Percentiles rank a stretch among this genome's conserved stretches.
These are phyloP conservation scores for Coelopa frigida DNA, from an alignment of 1,140 invertebrate species.

Conservation along the genomic window DNA sequence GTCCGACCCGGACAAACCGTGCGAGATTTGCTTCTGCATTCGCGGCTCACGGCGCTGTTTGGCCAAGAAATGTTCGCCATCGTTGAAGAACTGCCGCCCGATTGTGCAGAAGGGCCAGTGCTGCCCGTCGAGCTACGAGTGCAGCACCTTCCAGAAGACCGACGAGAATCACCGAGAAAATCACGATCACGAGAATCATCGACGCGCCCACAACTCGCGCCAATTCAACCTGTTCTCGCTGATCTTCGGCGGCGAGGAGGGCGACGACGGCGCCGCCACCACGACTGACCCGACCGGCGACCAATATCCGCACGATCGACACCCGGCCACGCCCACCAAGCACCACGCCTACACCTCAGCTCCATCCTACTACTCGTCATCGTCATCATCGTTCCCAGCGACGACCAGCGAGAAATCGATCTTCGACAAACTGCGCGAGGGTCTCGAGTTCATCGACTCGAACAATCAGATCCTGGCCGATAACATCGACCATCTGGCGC, in stretches of 20 bases:
- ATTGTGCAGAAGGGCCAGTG: conserved; percentile 69
- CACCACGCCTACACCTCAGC: not conserved
- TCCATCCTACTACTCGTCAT: conserved; percentile 2
- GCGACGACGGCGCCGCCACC: conserved; percentile 15
- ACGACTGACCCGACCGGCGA: conserved; percentile 24
- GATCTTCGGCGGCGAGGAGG: conserved; percentile 38
- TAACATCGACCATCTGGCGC: conserved; percentile 24
- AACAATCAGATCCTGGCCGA: conserved; percentile 37
- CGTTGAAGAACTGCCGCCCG: conserved; percentile 66
- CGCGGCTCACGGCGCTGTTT: conserved; percentile 65
- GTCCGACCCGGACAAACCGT: conserved; percentile 52
- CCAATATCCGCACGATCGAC: conserved; percentile 32
- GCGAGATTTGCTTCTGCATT: conserved; percentile 78
- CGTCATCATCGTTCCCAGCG: conserved; percentile 11
- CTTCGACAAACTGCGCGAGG: conserved; percentile 36
- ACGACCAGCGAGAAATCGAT: conserved; percentile 38
- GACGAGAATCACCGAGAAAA: conserved; percentile 23
- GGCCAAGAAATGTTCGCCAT: conserved; percentile 64
- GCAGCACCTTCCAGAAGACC: conserved; percentile 52
- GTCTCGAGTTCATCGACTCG: conserved; percentile 39
- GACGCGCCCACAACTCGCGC: conserved; percentile 18
- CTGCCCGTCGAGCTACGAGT: conserved; percentile 77
- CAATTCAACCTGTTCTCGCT: conserved; percentile 43
- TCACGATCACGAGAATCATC: conserved; percentile 11
- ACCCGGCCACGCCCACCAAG: conserved; percentile 26